These are phyloP conservation scores for Petrocephalus zakoni DNA, from an alignment of 2,113 vertebrate genomes.

Conservation along the genomic window DNA sequence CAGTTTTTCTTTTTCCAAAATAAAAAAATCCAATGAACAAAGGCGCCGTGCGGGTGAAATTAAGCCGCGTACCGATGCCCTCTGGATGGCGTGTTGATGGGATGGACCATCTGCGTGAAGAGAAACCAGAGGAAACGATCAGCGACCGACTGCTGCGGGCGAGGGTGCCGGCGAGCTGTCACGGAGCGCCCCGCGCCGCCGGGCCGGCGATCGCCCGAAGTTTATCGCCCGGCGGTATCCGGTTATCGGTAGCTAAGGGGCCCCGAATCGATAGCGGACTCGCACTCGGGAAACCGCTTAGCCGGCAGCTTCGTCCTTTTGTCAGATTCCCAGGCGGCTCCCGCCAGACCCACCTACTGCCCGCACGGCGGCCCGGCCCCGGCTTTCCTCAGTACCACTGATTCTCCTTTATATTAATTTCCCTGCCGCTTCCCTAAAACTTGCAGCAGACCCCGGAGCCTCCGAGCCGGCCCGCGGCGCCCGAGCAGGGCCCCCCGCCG, in stretches of 20 bases:
- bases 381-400: too few species aligned
- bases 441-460: neutral
- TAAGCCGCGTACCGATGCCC: constrained; percentile 19
- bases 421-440: constrained; percentile 2
- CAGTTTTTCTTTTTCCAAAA: too few species aligned
- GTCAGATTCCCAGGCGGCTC: neutral
- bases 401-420: too few species aligned
- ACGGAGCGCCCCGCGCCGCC: neutral
- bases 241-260: constrained; percentile 11
- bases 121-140: neutral
- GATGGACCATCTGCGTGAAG: neutral
- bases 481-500: constrained; percentile 32
- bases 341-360: neutral
- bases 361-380: neutral
- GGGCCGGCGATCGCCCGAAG: neutral
- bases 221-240: neutral
- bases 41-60: neutral
- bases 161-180: neutral
- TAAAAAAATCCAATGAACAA: neutral
- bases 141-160: neutral
- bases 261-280: neutral
- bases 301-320: neutral
- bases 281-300: neutral
- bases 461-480: neutral
- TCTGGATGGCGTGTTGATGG: neutral